Conservation (phyloP, 2,888 invertebrate genomes). For the Ectemnius lituratus region DNA sequence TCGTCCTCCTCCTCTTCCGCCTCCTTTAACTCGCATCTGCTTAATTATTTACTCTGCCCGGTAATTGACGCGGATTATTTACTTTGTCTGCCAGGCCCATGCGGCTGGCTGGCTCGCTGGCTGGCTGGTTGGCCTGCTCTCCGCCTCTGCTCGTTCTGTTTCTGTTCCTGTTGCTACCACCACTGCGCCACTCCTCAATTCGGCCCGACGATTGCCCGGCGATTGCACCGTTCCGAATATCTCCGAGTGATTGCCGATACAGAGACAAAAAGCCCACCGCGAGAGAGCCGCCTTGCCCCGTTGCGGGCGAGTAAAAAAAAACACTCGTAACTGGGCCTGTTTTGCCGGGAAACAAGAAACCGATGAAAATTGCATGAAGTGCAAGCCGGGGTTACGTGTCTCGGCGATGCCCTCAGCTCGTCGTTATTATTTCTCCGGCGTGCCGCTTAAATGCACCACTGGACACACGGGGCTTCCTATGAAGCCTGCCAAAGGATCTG, state of each 20-base stretch:
- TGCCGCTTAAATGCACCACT: slow-evolving; percentile 3
- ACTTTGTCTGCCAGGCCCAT: slow-evolving; percentile 23
- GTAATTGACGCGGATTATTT: slow-evolving; percentile 47
- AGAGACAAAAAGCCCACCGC: not conserved
- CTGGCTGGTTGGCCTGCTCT: too few species aligned
- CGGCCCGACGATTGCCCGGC: too few species aligned
- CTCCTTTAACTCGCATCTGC: slow-evolving; percentile 19
- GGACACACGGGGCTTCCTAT: not conserved
- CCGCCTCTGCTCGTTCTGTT: too few species aligned
- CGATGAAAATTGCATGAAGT: not conserved
- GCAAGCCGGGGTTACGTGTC: not conserved
- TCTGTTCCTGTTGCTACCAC: too few species aligned
- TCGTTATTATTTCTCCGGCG: slow-evolving; percentile 1
- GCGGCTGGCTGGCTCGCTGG: too few species aligned
- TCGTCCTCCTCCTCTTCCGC: too few species aligned
- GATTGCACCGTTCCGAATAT: too few species aligned
- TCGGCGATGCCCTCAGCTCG: not conserved
- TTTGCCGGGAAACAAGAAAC: not conserved
- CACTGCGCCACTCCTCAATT: too few species aligned
- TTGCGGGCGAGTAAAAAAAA: not conserved
- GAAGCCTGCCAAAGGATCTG: too few species aligned
- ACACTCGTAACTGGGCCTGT: slow-evolving; percentile 1
- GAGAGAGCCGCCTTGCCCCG: not conserved
- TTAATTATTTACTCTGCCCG: slow-evolving; percentile 49
- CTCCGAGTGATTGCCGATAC: not conserved